A percentile compares a stretch with the other conserved stretches of the same genome.
These are phyloP conservation scores for Cheumatopsyche charites DNA, from an alignment of 1,140 invertebrate genomes.

Conservation along the genomic window DNA sequence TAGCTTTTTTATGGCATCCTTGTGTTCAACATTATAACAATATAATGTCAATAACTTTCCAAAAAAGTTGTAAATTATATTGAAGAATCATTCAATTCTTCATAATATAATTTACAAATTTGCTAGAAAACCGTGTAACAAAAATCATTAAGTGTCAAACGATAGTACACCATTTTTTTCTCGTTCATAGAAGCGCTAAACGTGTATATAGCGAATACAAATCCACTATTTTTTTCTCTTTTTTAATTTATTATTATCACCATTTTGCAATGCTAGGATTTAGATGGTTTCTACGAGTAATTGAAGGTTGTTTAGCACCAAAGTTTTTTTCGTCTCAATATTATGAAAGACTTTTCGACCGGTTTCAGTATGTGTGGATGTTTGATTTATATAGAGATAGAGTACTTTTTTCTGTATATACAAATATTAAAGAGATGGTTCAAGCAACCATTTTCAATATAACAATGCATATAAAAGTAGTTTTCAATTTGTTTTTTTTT, in stretches of 20 bases:
- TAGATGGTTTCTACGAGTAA: conserved; percentile 5
- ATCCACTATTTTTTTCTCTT: conserved; percentile 3
- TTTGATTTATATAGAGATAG: not conserved
- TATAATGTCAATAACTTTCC: too few relatives aligned
- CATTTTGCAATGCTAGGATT: not conserved
- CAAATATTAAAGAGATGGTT: conserved; percentile 8
- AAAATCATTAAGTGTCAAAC: too few relatives aligned
- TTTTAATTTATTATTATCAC: not conserved
- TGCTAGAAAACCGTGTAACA: too few relatives aligned
- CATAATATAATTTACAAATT: too few relatives aligned
- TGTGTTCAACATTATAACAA: too few relatives aligned
- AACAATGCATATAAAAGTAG: conserved; percentile 1
- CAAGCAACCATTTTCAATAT: not conserved
- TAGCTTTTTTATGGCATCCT: too few relatives aligned
- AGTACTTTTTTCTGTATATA: not conserved
- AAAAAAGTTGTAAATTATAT: too few relatives aligned
- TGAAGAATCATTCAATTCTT: too few relatives aligned
- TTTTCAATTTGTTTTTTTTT: not conserved
- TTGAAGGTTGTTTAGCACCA: conserved; percentile 25
- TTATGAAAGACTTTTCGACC: conserved; percentile 5
- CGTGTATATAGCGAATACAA: not conserved
- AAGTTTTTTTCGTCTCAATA: conserved; percentile 16
- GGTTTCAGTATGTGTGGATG: conserved; percentile 2
- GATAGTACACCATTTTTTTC: too few relatives aligned
- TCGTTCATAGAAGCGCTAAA: not conserved